Evolutionary conservation across 2,888 invertebrate genomes (phyloP), one percentile per base, ranked within the genome.

Genomic region (Balanococcus diminutus): DNA sequence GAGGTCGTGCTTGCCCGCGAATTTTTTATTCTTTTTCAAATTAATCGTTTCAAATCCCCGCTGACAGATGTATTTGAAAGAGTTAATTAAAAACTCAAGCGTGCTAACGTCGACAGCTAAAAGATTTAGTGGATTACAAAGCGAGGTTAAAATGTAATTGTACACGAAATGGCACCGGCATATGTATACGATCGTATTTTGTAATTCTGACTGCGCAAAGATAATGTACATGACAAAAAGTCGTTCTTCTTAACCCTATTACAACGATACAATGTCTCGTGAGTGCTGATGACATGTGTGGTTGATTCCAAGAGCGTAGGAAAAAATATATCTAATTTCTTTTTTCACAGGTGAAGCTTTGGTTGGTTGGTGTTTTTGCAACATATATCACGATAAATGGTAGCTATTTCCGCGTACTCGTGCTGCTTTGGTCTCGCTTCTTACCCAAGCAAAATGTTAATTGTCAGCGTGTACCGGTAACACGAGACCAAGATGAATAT

Each of bases 201-300:
- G n/a, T 46, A 46, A 11, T 46, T 14, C 14, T n/a, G 4, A 72
- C 72, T 31, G 14, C n/a, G n/a, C 8, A n/a, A 32, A 72, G 72
- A 72, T 72, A 72, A 72, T 72, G 72, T 72, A 72, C 31, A 72
- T 72, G 72, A 32, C 72, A 72, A 72, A 72, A 72, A 72, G 72
- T 72, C 72, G 25, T 25, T 31, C 72, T 32, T 72, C 28, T 32
- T 28, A 72, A 72, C 72, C 72, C 72, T 72, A n/a, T n/a, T 32
- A 28, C 32, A 72, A 32, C 11, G 61, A 19, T 61, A 19, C 25
- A 61, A 31, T 72, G 72, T 72, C 72, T 72, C 72, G 14, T 31
- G 72, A 32, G 72, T 72, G 72, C 25, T 72, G 72, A 72, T 72
- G 72, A 72, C 72, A 72, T 72, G 72, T 72, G 72, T 32, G 31